Base-by-base conservation (phyloP, 2,113 vertebrate genomes). In the Cricetomys ansorgei region DNA sequence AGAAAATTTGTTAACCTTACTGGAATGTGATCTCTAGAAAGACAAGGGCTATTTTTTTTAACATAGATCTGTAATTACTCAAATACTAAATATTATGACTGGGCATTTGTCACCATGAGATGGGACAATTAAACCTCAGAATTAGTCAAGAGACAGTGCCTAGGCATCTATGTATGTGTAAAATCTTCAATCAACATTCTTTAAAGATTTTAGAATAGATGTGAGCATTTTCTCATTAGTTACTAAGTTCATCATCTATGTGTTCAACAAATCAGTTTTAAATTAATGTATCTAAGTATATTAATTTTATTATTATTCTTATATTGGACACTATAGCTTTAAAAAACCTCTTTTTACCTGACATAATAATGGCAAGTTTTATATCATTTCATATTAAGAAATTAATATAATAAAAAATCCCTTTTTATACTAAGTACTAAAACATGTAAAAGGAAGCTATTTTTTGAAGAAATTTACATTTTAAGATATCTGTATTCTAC, bases 381-480 rank as follows among this genome's bases (percentile, higher is more conserved):
- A 57, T 89, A 13, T 97, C 31, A 80, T 25, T 92, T 94, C 96
- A 97, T 88, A 6, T 96, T 88, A 34, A n/a, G 53, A 88, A 85
- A 3, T 48, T 93, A 37, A 65, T 96, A 75, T 92, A 92, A n/a
- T 94, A 62, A 12, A 73, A 92, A 62, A 12, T 67, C 0, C 53
- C 5, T 80, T 92, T 97, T 96, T 27, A 64, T 93, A 91, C 2
- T 43, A 48, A 73, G 8, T 96, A 55, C 2, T n/a, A 12, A 88
- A 55, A 96, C 90, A 43, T 94, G 59, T 96, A 45, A 34, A 84
- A 43, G 77, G 0, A 59, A 84, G 27, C 4, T 11, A 23, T 3
- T 67, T 76, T 88, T 50, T 73, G 29, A 88, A 29, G 15, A 40
- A 2, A 50, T 53, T 94, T 45, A 4, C 81, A 16, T 40, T 93